phyloP scores from a whole-genome alignment of 2,888 invertebrate genomes.

The Gasteruption jaculator region DNA sequence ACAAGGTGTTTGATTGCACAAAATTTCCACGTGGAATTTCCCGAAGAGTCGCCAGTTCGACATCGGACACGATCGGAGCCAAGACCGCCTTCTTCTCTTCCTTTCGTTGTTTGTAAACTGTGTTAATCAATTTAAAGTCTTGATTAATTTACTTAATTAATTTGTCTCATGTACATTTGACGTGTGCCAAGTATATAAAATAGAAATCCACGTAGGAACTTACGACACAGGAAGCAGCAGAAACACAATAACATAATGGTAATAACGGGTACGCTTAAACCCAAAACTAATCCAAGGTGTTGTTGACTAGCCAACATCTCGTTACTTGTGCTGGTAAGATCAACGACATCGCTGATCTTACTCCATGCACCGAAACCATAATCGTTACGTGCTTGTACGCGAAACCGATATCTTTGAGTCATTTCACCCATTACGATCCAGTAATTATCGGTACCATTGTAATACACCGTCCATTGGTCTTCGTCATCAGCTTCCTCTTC shows the following conservation, averaged over 20 bases:
- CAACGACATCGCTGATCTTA: constrained; percentile 61
- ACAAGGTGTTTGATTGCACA: constrained; percentile 81
- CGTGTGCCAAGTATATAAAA: too few species aligned
- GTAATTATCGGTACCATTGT: constrained; percentile 77
- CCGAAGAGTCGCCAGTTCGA: constrained; percentile 81
- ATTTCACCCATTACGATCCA: constrained; percentile 66
- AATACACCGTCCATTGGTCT: constrained; percentile 60
- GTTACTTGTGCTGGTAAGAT: constrained; percentile 53
- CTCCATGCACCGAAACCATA: constrained; percentile 83
- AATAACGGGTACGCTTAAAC: constrained; percentile 59
- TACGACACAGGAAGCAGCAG: constrained; percentile 55
- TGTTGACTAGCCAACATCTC: constrained; percentile 52
- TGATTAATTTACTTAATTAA: too few species aligned
- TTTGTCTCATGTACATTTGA: too few species aligned
- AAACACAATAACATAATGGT: constrained; percentile 45
- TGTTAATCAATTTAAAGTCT: constrained; percentile 2
- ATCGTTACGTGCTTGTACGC: constrained; percentile 73
- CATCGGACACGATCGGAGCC: constrained; percentile 64
- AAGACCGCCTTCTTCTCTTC: constrained; percentile 67
- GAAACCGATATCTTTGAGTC: constrained; percentile 65
- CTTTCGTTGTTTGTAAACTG: constrained; percentile 62
- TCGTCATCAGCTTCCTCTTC: constrained; percentile 26
- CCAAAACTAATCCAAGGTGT: constrained; percentile 59
- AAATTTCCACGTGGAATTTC: constrained; percentile 75
- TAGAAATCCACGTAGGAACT: constrained; percentile 38